Percentiles rank a stretch among this genome's conserved stretches.
Evolutionary conservation across 2,888 invertebrate genomes (phyloP).

Genomic region (Drosophila diplacantha): DNA sequence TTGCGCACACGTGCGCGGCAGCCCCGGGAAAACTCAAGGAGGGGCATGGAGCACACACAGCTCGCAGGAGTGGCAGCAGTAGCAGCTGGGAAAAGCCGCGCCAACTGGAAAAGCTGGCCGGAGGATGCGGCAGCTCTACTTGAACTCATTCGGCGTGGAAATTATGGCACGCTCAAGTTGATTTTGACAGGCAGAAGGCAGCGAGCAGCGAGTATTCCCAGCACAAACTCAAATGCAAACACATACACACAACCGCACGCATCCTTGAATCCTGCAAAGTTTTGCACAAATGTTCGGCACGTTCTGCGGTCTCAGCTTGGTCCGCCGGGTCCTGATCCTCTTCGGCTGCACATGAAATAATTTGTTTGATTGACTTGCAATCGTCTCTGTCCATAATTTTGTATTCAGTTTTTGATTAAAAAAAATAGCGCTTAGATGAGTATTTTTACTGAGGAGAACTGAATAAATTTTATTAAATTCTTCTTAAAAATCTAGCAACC

Average conservation of each 20-base stretch:
- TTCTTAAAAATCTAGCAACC: too few species aligned
- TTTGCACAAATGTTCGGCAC: constrained; percentile 54
- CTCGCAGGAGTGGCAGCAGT: constrained; percentile 2
- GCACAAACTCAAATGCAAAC: constrained; percentile 26
- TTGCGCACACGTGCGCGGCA: constrained; percentile 66
- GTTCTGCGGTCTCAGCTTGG: constrained; percentile 43
- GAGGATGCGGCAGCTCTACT: constrained; percentile 55
- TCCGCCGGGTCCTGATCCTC: constrained; percentile 10
- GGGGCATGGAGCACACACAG: constrained; percentile 1
- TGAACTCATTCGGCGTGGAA: constrained; percentile 68
- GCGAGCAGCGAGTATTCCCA: constrained; percentile 25
- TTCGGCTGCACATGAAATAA: constrained; percentile 10
- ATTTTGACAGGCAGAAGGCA: constrained; percentile 60
- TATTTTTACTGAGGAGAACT: neutral
- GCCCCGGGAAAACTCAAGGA: constrained; percentile 25
- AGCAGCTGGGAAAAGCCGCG: constrained; percentile 11
- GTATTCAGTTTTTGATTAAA: neutral
- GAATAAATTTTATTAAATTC: neutral
- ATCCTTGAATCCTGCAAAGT: constrained; percentile 58
- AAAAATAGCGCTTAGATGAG: neutral
- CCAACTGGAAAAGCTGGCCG: constrained; percentile 31
- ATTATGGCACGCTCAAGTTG: constrained; percentile 67
- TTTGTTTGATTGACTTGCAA: constrained; percentile 3
- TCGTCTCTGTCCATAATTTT: neutral
- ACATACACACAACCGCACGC: constrained; percentile 26